Evolutionary conservation across 2,888 invertebrate genomes (phyloP), one percentile per base, ranked within the genome.

Genomic region (Hesperia comma): DNA sequence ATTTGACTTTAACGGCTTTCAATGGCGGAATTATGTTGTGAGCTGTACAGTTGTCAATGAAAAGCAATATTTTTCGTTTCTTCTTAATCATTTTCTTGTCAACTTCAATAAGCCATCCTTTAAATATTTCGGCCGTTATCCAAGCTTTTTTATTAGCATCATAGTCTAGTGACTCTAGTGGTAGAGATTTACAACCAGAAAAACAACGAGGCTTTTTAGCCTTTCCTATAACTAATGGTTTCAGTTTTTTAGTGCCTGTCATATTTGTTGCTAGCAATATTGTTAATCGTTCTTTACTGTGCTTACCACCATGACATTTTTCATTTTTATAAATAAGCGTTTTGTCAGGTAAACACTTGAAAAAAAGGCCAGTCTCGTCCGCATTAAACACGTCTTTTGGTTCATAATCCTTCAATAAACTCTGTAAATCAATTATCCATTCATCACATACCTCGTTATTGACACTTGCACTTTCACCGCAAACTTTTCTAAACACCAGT

Each of bases 241-340:
- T 61, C 21, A 71, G 67, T 74, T 74, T 73, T 69, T 72, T 70
- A 15, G 70, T 63, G 19, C 72, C 75, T 43, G 33, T 19, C 71
- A 72, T 70, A 55, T 74, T 75, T 67, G 58, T 64, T 57, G 61
- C 67, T n/a, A 71, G 68, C 26, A 74, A 58, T 46, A 73, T 54
- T 57, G 72, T 74, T n/a, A 73, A 64, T 12, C 72, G 63, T 32
- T 74, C 71, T 61, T 73, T 74, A 49, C 70, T 71, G n/a, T 64
- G 70, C 40, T 74, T 73, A 14, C 72, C 71, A 12, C 72, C 70
- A 66, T 72, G 68, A 64, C 72, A 74, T 67, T 72, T 71, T 56
- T 71, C 69, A 61, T 68, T 26, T 70, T 70, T 63, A 68, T 70
- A 72, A 61, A 66, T 67, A 26, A 70, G 61, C 17, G 69, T 70